phyloP scores from a whole-genome alignment of 2,113 vertebrate genomes.

The Oreotrochilus melanogaster region DNA sequence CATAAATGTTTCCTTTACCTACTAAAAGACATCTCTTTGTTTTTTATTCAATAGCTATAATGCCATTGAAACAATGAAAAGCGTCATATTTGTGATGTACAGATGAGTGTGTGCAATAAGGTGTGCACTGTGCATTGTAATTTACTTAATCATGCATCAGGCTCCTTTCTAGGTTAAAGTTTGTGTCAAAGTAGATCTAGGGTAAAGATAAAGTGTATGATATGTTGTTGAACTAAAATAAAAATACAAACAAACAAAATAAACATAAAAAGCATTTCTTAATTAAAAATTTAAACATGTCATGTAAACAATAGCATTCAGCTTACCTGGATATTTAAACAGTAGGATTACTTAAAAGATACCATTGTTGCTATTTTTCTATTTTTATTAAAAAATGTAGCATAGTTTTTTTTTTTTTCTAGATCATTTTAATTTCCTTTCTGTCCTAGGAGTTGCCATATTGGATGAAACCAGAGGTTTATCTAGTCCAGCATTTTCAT shows the following conservation, averaged over 20 bases:
- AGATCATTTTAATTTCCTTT: neutral
- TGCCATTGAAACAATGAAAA: conserved; percentile 44
- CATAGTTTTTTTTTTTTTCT: neutral
- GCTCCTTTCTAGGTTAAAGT: neutral
- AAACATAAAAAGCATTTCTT: neutral
- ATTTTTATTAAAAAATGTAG: neutral
- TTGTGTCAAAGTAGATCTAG: neutral
- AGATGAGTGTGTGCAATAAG: neutral
- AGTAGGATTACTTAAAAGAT: neutral
- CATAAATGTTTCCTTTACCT: conserved; percentile 61
- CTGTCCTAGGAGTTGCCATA: neutral
- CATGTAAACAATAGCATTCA: neutral
- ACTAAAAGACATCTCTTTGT: neutral
- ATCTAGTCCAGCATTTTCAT: neutral
- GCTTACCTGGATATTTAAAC: neutral
- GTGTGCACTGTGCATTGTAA: neutral
- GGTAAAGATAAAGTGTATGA: neutral
- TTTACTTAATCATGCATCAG: conserved; percentile 13
- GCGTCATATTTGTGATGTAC: neutral
- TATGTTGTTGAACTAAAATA: neutral
- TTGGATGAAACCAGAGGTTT: neutral
- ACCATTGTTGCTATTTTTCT: neutral
- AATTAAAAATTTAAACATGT: neutral
- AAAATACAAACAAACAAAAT: neutral
- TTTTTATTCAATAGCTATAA: conserved; percentile 29